Evolutionary conservation across 2,888 invertebrate genomes (phyloP), one percentile per base, ranked within the genome.

Genomic region (Cheilosia urbana): DNA sequence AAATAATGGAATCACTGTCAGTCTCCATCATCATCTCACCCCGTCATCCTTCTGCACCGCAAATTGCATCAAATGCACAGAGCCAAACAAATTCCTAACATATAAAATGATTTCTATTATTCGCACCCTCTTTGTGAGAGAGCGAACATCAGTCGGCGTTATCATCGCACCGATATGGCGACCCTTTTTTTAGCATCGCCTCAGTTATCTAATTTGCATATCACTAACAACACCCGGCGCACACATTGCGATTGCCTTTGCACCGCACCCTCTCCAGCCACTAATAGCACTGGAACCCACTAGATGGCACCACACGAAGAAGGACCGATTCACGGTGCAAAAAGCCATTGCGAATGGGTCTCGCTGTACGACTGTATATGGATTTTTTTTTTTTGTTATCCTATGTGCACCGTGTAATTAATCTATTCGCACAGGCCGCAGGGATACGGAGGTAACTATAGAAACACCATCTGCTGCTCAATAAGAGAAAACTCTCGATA

Each of bases 201-300:
- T 65, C 78, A 30, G 72, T 81, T 77, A 81, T 77, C 80, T 85
- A 85, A 81, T 85, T 85, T 85, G 72, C 80, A 85, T 85, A 85
- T 81, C 80, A 71, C 80, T 66, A 79, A 72, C 62, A 58, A 40
- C 79, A 79, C 71, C 72, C 82, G 77, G 77, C 77, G 55, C 62
- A 73, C 57, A 60, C 66, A 51, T 15, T 37, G 37, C 37, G 37
- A 51, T 15, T 3, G 66, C 53, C 53, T 51, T 60, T 85, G 75
- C 63, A 76, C 57, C 45, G 1, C 68, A 51, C 27, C 49, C 68
- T 45, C 19, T 42, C 13, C 17, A 58, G n/a, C 30, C 42, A 11
- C 37, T 4, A 55, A 30, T 49, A 19, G 30, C 7, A 13, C 37
- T 19, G n/a, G 13, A 17, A 30, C 57, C 62, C 72, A 68, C 72